These are phyloP conservation scores for Channa striata DNA, from an alignment of 2,797 vertebrate genomes.

Conservation along the genomic window DNA sequence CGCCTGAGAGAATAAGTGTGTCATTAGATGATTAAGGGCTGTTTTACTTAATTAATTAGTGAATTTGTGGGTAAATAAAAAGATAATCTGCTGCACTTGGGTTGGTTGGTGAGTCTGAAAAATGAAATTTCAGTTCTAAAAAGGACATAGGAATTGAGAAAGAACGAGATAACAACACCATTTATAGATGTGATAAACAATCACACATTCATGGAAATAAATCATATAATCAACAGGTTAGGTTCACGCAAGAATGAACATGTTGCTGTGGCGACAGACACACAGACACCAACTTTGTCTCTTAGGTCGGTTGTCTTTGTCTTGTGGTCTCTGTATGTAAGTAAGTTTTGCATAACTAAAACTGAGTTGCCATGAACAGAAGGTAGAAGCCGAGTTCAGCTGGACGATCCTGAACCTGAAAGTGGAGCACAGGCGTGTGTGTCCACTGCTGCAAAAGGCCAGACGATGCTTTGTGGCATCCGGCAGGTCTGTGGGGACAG, in stretches of 20 bases:
- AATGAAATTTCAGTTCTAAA: no score
- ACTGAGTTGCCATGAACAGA: background rate
- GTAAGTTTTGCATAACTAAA: background rate
- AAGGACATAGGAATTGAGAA: no score
- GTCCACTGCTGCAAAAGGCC: constrained; percentile 12
- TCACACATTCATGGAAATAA: no score
- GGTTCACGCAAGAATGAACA: no score
- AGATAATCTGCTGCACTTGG: background rate
- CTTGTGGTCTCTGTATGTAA: no score
- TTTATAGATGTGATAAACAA: no score
- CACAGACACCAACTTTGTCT: no score
- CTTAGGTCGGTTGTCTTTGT: no score
- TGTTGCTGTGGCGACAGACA: no score
- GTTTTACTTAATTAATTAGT: background rate
- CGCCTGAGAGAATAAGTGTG: background rate
- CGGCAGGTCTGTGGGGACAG: constrained; percentile 55
- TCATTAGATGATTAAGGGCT: background rate
- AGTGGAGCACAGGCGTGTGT: constrained; percentile 39
- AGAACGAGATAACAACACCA: no score
- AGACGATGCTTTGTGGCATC: constrained; percentile 50
- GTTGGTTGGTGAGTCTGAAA: background rate
- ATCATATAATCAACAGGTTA: no score
- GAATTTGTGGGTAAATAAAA: background rate
- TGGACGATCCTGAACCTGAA: constrained; percentile 34
- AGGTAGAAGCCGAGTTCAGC: constrained; percentile 29